Percentiles rank a stretch among this genome's conserved stretches.
Conservation (phyloP, 2,888 invertebrate genomes). For the Andrena haemorrhoa region DNA sequence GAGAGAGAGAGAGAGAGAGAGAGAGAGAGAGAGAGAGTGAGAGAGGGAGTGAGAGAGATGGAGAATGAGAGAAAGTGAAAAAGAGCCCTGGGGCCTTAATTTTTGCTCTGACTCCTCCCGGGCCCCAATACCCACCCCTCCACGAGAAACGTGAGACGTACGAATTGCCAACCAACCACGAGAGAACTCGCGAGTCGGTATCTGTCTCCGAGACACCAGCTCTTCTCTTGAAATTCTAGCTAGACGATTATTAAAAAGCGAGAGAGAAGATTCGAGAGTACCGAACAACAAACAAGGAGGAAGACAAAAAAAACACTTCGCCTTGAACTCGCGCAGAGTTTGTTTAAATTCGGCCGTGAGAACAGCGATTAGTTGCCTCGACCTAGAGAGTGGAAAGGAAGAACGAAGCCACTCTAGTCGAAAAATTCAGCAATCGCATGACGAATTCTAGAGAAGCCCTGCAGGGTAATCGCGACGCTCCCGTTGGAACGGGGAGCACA, state of each 20-base stretch:
- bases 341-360: conserved; percentile 47
- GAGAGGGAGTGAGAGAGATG: not conserved
- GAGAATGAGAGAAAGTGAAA: conserved; percentile 51
- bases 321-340: conserved; percentile 37
- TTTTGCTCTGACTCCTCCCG: conserved; percentile 77
- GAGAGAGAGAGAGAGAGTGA: conserved; percentile 3
- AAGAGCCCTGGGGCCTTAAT: conserved; percentile 83
- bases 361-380: conserved; percentile 35
- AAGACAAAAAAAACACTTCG: not conserved
- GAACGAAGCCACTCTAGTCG: conserved; percentile 43
- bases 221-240: conserved; percentile 34
- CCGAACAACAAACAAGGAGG: not conserved
- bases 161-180: conserved; percentile 11
- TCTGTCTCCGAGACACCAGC: conserved; percentile 25
- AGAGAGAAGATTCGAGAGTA: not conserved
- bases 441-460: conserved; percentile 52
- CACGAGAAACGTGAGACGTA: conserved; percentile 39
- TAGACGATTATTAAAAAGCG: conserved; percentile 25
- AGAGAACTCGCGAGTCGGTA: conserved; percentile 44
- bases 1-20: conserved; percentile 22
- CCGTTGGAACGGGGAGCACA: not conserved
- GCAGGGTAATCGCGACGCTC: conserved; percentile 12
- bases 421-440: conserved; percentile 45
- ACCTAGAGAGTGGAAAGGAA: conserved; percentile 13
- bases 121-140: conserved; percentile 76